A percentile compares a stretch with the other conserved stretches of the same genome.
Conservation (phyloP, 2,888 invertebrate genomes). For the Drosophila rubida region DNA sequence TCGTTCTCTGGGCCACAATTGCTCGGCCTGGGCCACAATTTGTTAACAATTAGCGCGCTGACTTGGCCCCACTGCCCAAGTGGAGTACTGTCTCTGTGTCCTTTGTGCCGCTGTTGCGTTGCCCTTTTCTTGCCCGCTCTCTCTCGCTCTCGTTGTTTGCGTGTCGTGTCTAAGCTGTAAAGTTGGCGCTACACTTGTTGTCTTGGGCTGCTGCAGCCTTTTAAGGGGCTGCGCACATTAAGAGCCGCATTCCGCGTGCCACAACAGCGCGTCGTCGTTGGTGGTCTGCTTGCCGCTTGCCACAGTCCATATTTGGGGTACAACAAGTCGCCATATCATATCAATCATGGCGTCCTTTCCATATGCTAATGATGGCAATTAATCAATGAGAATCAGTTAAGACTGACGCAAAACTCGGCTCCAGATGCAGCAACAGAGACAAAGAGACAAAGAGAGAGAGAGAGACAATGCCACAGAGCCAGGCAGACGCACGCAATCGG, state of each 20-base stretch:
- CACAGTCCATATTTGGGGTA: constrained; percentile 31
- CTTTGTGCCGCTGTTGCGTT: too few relatives aligned
- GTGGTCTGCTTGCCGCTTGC: constrained; percentile 33
- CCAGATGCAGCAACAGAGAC: not conserved
- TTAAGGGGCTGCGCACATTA: constrained; percentile 63
- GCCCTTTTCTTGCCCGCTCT: not conserved
- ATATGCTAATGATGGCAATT: constrained; percentile 80
- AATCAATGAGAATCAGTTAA: constrained; percentile 79
- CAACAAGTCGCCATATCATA: constrained; percentile 39
- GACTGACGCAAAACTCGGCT: constrained; percentile 21
- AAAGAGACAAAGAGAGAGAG: not conserved
- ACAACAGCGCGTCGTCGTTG: constrained; percentile 16
- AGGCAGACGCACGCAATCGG: constrained; percentile 63
- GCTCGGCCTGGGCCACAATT: constrained; percentile 66
- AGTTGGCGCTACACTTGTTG: constrained; percentile 49
- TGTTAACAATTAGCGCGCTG: constrained; percentile 74
- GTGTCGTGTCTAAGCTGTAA: constrained; percentile 50
- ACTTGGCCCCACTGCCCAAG: constrained; percentile 8
- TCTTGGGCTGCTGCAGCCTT: constrained; percentile 28
- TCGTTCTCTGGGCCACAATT: constrained; percentile 29
- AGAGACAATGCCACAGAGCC: not conserved
- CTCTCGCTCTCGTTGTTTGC: not conserved
- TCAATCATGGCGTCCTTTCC: constrained; percentile 69
- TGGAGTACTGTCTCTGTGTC: too few relatives aligned
- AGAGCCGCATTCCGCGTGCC: constrained; percentile 46